Conservation (phyloP, 2,797 vertebrate species). For the Parauchenoglanis punctatus region DNA sequence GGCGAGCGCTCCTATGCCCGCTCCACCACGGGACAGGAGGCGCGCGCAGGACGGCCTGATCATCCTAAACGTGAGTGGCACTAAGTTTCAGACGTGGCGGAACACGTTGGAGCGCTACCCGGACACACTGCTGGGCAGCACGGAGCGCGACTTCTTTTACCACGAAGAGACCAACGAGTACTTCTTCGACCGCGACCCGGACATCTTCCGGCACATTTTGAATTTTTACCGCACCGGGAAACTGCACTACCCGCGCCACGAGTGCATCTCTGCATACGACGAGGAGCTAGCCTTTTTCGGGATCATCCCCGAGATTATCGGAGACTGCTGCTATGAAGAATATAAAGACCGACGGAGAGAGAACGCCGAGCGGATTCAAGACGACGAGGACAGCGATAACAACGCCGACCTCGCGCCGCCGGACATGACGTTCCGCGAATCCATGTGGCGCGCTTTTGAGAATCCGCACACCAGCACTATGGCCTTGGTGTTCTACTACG, state of each 20-base stretch:
- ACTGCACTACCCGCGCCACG: conserved; percentile 92
- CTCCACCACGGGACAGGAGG: conserved; percentile 78
- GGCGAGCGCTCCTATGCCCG: conserved; percentile 88
- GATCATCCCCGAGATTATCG: conserved; percentile 93
- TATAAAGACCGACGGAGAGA: conserved; percentile 94
- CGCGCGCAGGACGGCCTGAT: conserved; percentile 83
- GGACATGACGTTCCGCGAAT: conserved; percentile 83
- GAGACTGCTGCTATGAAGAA: conserved; percentile 97
- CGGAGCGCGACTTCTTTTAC: conserved; percentile 94
- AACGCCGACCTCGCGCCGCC: conserved; percentile 73
- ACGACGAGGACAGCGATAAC: conserved; percentile 85
- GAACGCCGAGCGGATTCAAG: conserved; percentile 90
- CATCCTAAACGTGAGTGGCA: conserved; percentile 91
- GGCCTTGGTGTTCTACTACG: conserved; percentile 97
- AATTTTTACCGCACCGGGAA: conserved; percentile 96
- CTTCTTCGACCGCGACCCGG: conserved; percentile 96
- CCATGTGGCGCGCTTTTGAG: conserved; percentile 95
- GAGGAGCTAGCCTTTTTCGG: conserved; percentile 96
- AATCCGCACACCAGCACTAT: conserved; percentile 96
- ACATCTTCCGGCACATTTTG: conserved; percentile 94
- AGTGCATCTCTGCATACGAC: conserved; percentile 94
- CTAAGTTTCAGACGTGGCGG: conserved; percentile 92
- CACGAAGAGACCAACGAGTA: conserved; percentile 90
- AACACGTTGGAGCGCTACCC: conserved; percentile 94
- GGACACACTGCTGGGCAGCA: conserved; percentile 93